Evolutionary conservation across 2,113 vertebrate species (phyloP), one percentile per base, ranked within the genome.

Genomic region (Neopipo cinnamomea): DNA sequence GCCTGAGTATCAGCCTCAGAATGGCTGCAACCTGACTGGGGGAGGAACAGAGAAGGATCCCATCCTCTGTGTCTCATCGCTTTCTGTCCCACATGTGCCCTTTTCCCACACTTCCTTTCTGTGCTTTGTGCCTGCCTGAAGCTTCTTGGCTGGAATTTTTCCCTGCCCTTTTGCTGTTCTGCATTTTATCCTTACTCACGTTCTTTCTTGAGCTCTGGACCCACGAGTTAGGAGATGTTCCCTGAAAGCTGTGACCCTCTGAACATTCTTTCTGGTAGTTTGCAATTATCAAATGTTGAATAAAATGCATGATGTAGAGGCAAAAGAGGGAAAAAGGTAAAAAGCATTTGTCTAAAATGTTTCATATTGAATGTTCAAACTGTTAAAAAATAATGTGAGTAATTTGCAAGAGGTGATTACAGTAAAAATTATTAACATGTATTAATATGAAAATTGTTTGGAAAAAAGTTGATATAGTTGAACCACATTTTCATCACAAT

Each of bases 81-180:
- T 82, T 78, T 76, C 53, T 92, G 49, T 89, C 70, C 53, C 85
- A 49, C 42, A 16, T 11, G 42, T 75, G 28, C 46, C 80, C 52
- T 82, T 89, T n/a, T 73, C 67, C 58, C 35, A 41, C n/a, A 56
- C 35, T 14, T 88, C 85, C 56, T 41, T 31, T 59, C 59, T 86
- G 91, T 89, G 83, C 75, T 85, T 91, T 58, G 56, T 88, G 88
- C 82, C 76, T 92, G 83, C 52, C 30, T 81, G 68, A 75, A 75
- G 88, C 88, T 90, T 81, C 46, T 59, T 89, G 86, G 74, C 93
- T 63, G 78, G 79, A 89, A 37, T 49, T 58, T 46, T 87, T 61
- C 87, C 81, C 71, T 71, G 41, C 47, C 37, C 39, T 61, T 71
- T 65, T 74, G 61, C 83, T 92, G 41, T 41, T 75, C 70, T 62